Evolutionary conservation across 2,888 invertebrate genomes (phyloP), one percentile per base, ranked within the genome.

Genomic region (Ichneumoninae sp.): DNA sequence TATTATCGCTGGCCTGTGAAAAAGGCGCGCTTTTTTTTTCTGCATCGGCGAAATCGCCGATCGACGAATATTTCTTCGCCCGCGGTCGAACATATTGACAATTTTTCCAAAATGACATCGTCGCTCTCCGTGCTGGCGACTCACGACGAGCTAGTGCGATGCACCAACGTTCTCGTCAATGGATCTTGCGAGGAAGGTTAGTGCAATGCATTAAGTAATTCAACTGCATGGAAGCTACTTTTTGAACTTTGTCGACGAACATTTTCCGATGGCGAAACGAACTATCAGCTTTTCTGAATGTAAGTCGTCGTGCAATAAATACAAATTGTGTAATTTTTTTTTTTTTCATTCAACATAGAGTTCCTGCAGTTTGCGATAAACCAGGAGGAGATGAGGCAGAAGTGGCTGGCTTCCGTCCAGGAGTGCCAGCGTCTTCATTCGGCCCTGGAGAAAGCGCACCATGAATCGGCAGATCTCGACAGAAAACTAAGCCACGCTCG

Each of bases 401-500:
- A 97, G 89, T 97, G 97, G 96, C 93, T 95, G 0, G 95, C 95
- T 1, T 95, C 96, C 0, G 96, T 97, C 50, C 95, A 95, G 7
- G 98, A 98, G 91, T 96, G 97, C n/a, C 94, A 95, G 60, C 95
- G 97, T 0, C 94, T 98, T 26, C 97, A 97, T 89, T 94, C 95
- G 0, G 96, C 96, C 89, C 93, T 98, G 36, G 96, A 97, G 85
- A 95, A 96, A 73, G 95, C 96, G 3, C 95, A 97, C 52, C 95
- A 96, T 26, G 97, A 97, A 68, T 96, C 97, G 81, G 95, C 96
- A 5, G 96, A 96, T 89, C 95, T 97, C 89, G 97, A 98, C 90
- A 96, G 96, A 3, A 97, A 98, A 92, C 95, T 98, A 85, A 96
- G 96, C 88, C 97, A 97, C 93, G 97, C 97, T 0, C 95, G 98